These are phyloP conservation scores for Periplaneta americana DNA, from an alignment of 1,140 invertebrate genomes.

Conservation along the genomic window DNA sequence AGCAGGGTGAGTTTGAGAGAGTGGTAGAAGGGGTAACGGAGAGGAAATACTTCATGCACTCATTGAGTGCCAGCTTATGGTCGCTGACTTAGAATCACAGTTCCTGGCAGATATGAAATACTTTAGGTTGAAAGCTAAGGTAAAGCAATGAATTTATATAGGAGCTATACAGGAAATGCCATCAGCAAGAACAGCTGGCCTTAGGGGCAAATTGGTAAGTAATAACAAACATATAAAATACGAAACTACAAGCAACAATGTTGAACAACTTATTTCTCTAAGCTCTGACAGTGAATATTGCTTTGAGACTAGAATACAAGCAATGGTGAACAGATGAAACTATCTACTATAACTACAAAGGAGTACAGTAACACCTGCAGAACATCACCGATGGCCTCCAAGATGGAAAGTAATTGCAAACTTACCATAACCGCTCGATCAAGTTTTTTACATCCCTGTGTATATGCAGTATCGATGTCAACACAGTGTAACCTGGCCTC, in stretches of 20 bases:
- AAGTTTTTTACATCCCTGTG: conserved; percentile 58
- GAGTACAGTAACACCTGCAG: not conserved
- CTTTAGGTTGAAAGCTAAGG: no score
- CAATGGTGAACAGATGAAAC: not conserved
- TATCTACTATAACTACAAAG: not conserved
- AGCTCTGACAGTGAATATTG: no score
- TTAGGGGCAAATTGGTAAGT: not conserved
- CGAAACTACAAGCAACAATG: not conserved
- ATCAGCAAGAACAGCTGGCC: not conserved
- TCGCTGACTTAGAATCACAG: no score
- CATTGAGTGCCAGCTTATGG: no score
- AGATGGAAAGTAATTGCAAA: not conserved
- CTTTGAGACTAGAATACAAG: not conserved
- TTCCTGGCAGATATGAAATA: no score
- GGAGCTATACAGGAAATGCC: no score
- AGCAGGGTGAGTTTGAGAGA: no score
- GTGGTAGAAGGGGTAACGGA: no score
- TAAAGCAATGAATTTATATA: no score
- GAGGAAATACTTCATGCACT: no score
- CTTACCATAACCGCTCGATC: conserved; percentile 49
- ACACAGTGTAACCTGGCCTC: conserved; percentile 60
- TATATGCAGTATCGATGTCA: conserved; percentile 66
- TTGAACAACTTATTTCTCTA: not conserved
- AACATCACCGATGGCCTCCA: not conserved
- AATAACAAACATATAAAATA: not conserved